phyloP scores from a whole-genome alignment of 2,888 invertebrate species.

The Dicyrtoma fusca region DNA sequence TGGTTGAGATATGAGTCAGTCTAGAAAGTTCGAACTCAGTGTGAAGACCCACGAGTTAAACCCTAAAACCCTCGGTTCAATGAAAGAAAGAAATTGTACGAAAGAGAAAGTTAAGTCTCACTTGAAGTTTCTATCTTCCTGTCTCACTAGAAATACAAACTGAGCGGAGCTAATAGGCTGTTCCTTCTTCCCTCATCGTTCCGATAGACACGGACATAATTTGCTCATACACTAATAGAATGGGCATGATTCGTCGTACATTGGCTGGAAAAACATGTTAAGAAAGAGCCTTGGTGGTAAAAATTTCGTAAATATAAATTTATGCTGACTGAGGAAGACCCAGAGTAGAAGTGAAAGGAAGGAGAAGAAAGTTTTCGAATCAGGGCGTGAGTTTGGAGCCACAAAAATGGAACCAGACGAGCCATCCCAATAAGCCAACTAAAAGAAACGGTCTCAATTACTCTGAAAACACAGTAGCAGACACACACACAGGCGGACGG shows the following conservation, averaged over 20 bases:
- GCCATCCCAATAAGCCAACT: slow-evolving; percentile 15
- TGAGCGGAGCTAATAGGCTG: not conserved
- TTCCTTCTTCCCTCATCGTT: slow-evolving; percentile 4
- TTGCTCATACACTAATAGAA: slow-evolving; percentile 26
- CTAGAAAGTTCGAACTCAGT: no score
- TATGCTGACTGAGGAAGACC: slow-evolving; percentile 7
- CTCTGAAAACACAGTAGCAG: slow-evolving; percentile 1
- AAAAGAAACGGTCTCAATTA: slow-evolving; percentile 14
- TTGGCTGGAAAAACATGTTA: no score
- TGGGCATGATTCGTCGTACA: not conserved
- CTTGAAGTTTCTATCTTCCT: slow-evolving; percentile 1
- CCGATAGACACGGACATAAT: slow-evolving; percentile 27
- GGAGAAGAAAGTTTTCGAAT: slow-evolving; percentile 33
- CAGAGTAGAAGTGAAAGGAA: slow-evolving; percentile 5
- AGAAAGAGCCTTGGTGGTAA: not conserved
- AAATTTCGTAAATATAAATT: slow-evolving; percentile 26
- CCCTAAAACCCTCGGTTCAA: not conserved
- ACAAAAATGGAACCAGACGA: slow-evolving; percentile 26
- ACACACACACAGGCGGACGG: not conserved
- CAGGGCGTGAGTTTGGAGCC: slow-evolving; percentile 34
- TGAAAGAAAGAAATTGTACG: not conserved
- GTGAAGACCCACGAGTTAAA: no score
- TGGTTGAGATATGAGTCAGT: not conserved
- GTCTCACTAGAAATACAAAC: not conserved
- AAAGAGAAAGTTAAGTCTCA: slow-evolving; percentile 4